Evolutionary conservation across 2,113 vertebrate genomes (phyloP).

Genomic region (Centropus bengalensis): DNA sequence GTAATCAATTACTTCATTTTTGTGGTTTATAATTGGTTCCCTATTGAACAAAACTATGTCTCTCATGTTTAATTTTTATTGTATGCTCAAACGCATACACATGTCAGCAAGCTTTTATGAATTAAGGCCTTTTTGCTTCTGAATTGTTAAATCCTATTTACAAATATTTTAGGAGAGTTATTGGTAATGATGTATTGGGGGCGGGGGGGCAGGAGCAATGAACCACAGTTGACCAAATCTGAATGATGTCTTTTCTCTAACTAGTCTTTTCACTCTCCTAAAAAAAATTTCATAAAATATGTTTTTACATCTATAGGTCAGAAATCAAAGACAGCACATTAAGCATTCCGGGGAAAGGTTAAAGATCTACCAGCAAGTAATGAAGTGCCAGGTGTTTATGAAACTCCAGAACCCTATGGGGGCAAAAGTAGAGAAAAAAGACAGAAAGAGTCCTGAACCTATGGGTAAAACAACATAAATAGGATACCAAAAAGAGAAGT

Average conservation of each 20-base stretch:
- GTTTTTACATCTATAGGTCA: conserved; percentile 45
- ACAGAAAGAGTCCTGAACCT: conserved; percentile 32
- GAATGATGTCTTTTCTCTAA: background rate
- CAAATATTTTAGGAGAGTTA: conserved; percentile 1
- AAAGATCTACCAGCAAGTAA: conserved; percentile 56
- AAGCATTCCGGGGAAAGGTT: conserved; percentile 43
- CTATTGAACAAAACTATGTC: background rate
- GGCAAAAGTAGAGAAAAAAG: conserved; percentile 1
- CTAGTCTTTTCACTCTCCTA: background rate
- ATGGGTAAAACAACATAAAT: conserved; percentile 57
- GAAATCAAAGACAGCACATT: conserved; percentile 43
- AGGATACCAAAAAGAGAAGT: conserved; percentile 51
- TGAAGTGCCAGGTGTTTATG: conserved; percentile 72
- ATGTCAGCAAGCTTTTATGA: background rate
- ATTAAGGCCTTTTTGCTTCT: conserved; percentile 3
- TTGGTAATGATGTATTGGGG: background rate
- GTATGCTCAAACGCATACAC: background rate
- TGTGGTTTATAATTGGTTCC: background rate
- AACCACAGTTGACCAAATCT: background rate
- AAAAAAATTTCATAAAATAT: conserved; percentile 22
- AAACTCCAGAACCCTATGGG: conserved; percentile 53
- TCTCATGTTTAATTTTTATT: background rate
- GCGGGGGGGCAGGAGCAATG: background rate
- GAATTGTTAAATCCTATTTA: background rate
- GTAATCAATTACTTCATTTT: conserved; percentile 15